Conservation (phyloP, 2,797 vertebrate genomes). For the Scarus forsteni region DNA sequence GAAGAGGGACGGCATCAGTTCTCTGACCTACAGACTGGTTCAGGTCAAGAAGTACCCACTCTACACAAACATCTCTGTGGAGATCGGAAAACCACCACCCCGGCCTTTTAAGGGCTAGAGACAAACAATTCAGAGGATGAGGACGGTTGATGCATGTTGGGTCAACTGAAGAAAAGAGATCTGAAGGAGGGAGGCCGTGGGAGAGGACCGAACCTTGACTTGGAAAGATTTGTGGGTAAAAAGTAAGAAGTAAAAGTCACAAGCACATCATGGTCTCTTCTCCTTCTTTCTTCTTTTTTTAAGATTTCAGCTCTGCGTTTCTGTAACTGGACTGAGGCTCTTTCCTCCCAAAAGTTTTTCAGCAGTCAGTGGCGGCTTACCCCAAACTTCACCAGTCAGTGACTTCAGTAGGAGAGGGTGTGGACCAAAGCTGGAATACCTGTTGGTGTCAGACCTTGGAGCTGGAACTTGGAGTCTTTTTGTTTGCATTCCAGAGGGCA, state of each 20-base stretch:
- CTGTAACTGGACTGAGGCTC: constrained; percentile 56
- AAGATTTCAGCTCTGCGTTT: constrained; percentile 52
- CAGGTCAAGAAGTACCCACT: constrained; percentile 91
- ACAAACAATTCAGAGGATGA: constrained; percentile 4
- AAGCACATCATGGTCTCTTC: constrained; percentile 54
- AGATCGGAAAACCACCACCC: constrained; percentile 93
- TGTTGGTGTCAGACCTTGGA: constrained; percentile 13
- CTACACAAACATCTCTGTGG: constrained; percentile 98
- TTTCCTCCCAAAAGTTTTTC: constrained; percentile 39
- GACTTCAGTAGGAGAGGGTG: constrained; percentile 36
- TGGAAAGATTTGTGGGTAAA: constrained; percentile 6
- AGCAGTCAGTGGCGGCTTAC: constrained; percentile 36
- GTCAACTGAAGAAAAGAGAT: constrained; percentile 1
- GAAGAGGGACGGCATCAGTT: constrained; percentile 97
- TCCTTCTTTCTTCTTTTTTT: constrained; percentile 21
- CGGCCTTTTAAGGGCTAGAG: constrained; percentile 90
- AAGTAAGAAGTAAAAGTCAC: constrained; percentile 25
- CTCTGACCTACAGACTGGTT: constrained; percentile 92
- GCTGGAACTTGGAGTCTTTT: constrained; percentile 19
- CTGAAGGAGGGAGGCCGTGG: constrained; percentile 10
- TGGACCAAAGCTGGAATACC: constrained; percentile 48
- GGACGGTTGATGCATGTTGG: constrained; percentile 3
- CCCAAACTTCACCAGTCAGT: constrained; percentile 36
- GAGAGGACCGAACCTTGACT: constrained; percentile 13
- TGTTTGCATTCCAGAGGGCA: constrained; percentile 21